Base-by-base conservation (phyloP, 2,888 invertebrate species). In the Furcula furcula region DNA sequence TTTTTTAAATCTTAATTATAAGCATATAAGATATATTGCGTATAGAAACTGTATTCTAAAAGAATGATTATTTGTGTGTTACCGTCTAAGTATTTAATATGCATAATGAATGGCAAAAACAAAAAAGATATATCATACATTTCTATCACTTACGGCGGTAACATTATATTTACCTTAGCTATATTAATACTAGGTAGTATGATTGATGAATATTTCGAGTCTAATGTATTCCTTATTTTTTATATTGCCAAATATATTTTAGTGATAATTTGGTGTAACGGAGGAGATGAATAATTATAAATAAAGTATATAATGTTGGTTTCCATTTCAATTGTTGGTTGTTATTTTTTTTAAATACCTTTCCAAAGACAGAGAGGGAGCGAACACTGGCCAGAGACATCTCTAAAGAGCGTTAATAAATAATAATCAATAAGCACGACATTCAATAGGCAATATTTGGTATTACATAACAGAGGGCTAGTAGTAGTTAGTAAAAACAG, bases 221-320 rank as follows among this genome's bases (percentile, higher is more conserved):
- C 69, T 82, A 82, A 77, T 73, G 82, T 85, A 82, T 79, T 76
- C 75, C 80, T 84, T 86, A 85, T 85, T 86, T 82, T 86, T 86
- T 86, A 82, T 84, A 86, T 86, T 84, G 86, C 85, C 85, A 86
- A 86, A 86, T 85, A 84, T 86, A 83, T 83, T 81, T 70, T 82
- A 83, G 82, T 70, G 74, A 79, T 85, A 82, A 78, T 76, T 76
- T 60, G 71, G 75, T 77, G 74, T 80, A 77, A 74, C 67, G 69
- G 71, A 78, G 70, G 75, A 80, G 75, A 70, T 60, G 61, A 69
- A 69, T 76, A 56, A 56, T 56, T 56, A 72, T 75, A 76, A 78
- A 78, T 77, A 73, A 79, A 79, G 69, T 79, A 77, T 73, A 79
- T 74, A 73, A 78, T 75, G 77, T 84, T 81, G 75, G 69, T 82